phyloP scores from a whole-genome alignment of 2,888 invertebrate species.

The Callimorpha dominula region DNA sequence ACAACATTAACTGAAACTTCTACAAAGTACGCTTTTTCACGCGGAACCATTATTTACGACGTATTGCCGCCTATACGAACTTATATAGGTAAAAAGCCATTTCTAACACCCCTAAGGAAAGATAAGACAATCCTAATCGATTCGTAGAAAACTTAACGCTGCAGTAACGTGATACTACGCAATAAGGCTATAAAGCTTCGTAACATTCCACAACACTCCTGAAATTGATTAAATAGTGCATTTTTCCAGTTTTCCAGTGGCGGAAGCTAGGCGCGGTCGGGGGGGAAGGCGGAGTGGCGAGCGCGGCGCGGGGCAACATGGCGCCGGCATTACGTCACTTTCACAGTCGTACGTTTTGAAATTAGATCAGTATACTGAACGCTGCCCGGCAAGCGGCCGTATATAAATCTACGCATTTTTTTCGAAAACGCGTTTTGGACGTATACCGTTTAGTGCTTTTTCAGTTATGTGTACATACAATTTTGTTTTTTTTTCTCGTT shows the following conservation, averaged over 20 bases:
- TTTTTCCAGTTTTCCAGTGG: slow-evolving; percentile 64
- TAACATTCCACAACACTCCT: slow-evolving; percentile 69
- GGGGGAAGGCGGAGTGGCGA: slow-evolving; percentile 58
- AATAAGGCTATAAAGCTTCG: slow-evolving; percentile 54
- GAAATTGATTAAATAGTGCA: slow-evolving; percentile 83
- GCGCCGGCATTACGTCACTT: slow-evolving; percentile 83
- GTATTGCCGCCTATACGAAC: slow-evolving; percentile 33
- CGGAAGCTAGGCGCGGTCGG: slow-evolving; percentile 72
- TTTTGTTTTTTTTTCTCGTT: slow-evolving; percentile 58
- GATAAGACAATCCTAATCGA: slow-evolving; percentile 55
- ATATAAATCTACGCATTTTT: slow-evolving; percentile 41
- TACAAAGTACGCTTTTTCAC: slow-evolving; percentile 29
- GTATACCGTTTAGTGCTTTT: slow-evolving; percentile 59
- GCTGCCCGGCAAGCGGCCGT: slow-evolving; percentile 63
- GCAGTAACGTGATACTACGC: slow-evolving; percentile 55
- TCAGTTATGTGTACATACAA: slow-evolving; percentile 64
- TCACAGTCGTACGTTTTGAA: slow-evolving; percentile 79
- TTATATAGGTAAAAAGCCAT: slow-evolving; percentile 40
- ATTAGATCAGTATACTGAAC: slow-evolving; percentile 82
- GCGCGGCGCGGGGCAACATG: slow-evolving; percentile 72
- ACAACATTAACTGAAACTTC: slow-evolving; percentile 12
- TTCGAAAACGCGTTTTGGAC: slow-evolving; percentile 56
- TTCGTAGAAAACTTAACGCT: slow-evolving; percentile 55
- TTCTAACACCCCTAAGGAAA: slow-evolving; percentile 38
- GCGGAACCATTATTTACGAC: slow-evolving; percentile 45